A percentile compares a stretch with the other conserved stretches of the same genome.
Conservation (phyloP, 2,797 vertebrate genomes). For the Pseudomugil gertrudae region DNA sequence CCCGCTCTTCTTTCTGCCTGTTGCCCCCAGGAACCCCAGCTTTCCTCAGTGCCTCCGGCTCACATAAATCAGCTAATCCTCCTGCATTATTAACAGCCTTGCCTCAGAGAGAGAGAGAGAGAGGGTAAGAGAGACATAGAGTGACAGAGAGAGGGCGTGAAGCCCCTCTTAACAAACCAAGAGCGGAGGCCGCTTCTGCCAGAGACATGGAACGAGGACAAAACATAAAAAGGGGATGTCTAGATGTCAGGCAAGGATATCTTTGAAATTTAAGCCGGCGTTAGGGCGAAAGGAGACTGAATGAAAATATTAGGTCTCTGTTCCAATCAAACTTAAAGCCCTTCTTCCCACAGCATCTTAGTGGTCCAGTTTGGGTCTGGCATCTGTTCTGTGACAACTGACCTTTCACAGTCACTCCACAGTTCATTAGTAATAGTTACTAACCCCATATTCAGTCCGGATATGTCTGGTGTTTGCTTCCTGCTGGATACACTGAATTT, state of each 20-base stretch:
- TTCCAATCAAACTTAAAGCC: constrained; percentile 21
- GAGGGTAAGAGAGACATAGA: constrained; percentile 43
- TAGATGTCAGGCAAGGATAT: constrained; percentile 43
- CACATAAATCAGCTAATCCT: constrained; percentile 80
- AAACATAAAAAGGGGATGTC: constrained; percentile 50
- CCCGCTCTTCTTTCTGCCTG: constrained; percentile 45
- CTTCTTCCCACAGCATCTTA: constrained; percentile 12
- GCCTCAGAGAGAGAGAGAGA: constrained; percentile 61
- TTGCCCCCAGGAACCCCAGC: constrained; percentile 69
- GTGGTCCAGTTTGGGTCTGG: constrained; percentile 14
- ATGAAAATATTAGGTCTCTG: constrained; percentile 24
- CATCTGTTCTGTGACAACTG: constrained; percentile 9
- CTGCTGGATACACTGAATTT: constrained; percentile 9
- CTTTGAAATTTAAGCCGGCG: constrained; percentile 54
- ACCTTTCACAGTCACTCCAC: constrained; percentile 30
- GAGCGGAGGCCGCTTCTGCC: constrained; percentile 43
- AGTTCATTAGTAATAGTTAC: constrained; percentile 26
- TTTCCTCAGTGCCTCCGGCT: constrained; percentile 65
- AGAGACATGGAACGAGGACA: constrained; percentile 54
- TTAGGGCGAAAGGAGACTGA: constrained; percentile 24
- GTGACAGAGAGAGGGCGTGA: constrained; percentile 47
- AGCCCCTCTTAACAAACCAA: constrained; percentile 58
- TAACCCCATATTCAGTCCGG: constrained; percentile 7
- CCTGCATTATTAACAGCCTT: constrained; percentile 79
- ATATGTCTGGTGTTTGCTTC: constrained; percentile 10